Evolutionary conservation across 2,797 vertebrate genomes (phyloP).

Genomic region (Meda fulgida): DNA sequence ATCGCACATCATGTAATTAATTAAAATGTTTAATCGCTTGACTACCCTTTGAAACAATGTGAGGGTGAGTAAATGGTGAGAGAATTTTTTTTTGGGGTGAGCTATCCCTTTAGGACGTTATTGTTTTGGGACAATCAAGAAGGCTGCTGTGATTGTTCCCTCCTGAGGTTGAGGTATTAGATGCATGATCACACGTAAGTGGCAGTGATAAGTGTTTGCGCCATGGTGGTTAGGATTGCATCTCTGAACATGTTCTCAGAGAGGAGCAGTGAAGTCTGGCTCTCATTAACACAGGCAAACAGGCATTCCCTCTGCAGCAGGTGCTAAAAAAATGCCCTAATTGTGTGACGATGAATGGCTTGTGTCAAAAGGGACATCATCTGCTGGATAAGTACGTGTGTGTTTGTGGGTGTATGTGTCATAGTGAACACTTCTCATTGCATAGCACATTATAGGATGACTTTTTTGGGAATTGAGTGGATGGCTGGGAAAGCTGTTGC

Average conservation of each 20-base stretch:
- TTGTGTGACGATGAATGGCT: constrained; percentile 59
- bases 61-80: background rate
- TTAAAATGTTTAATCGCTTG: background rate
- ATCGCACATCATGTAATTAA: no score
- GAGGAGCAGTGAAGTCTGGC: constrained; percentile 53
- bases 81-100: background rate
- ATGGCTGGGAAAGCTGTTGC: constrained; percentile 46
- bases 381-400: constrained; percentile 50
- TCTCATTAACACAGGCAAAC: constrained; percentile 57
- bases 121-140: background rate
- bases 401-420: constrained; percentile 48
- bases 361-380: constrained; percentile 53
- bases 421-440: constrained; percentile 50
- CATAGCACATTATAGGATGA: constrained; percentile 39
- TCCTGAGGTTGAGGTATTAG: constrained; percentile 12
- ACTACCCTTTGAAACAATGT: background rate
- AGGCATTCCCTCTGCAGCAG: constrained; percentile 60
- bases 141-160: background rate
- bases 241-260: constrained; percentile 44
- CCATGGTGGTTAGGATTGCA: constrained; percentile 44
- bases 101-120: background rate
- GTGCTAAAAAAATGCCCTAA: constrained; percentile 62
- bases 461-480: constrained; percentile 43
- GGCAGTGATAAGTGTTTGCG: constrained; percentile 42
- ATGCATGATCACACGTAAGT: constrained; percentile 43